phyloP scores from a whole-genome alignment of 2,888 invertebrate species.

The Abscondita cerata region DNA sequence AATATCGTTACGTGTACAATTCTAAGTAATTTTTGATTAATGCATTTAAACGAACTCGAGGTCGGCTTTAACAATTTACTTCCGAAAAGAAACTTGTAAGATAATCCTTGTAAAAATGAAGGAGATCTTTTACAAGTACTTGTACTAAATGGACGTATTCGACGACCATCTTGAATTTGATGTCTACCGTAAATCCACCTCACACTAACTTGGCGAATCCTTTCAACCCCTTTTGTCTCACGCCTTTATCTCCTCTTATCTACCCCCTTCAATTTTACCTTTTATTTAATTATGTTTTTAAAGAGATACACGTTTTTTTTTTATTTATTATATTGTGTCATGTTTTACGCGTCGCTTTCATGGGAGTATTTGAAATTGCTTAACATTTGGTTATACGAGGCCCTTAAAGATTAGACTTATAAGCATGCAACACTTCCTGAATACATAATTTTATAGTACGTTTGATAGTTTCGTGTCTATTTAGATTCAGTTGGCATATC shows the following conservation, averaged over 20 bases:
- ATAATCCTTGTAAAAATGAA: too few relatives aligned
- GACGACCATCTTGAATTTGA: slow-evolving; percentile 1
- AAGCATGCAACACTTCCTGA: slow-evolving; percentile 12
- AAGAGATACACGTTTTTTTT: too few relatives aligned
- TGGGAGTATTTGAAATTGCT: neutral
- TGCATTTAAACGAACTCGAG: too few relatives aligned
- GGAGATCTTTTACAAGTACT: neutral
- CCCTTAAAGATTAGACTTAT: slow-evolving; percentile 2
- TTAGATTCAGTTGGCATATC: slow-evolving; percentile 5
- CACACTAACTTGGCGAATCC: neutral
- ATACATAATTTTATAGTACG: slow-evolving; percentile 8
- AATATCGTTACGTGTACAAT: too few relatives aligned
- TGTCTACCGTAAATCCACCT: neutral
- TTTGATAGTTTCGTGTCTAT: slow-evolving; percentile 12
- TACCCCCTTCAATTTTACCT: too few relatives aligned
- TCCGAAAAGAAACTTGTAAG: too few relatives aligned
- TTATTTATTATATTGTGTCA: too few relatives aligned
- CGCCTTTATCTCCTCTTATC: neutral
- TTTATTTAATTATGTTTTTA: too few relatives aligned
- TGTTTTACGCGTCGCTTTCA: too few relatives aligned
- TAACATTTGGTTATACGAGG: slow-evolving; percentile 3
- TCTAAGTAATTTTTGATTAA: too few relatives aligned
- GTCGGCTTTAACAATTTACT: neutral
- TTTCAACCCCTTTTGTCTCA: neutral
- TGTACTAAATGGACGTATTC: slow-evolving; percentile 1